Evolutionary conservation across 2,888 invertebrate genomes (phyloP), one percentile per base, ranked within the genome.

Genomic region (Hirudinaria manillensis): DNA sequence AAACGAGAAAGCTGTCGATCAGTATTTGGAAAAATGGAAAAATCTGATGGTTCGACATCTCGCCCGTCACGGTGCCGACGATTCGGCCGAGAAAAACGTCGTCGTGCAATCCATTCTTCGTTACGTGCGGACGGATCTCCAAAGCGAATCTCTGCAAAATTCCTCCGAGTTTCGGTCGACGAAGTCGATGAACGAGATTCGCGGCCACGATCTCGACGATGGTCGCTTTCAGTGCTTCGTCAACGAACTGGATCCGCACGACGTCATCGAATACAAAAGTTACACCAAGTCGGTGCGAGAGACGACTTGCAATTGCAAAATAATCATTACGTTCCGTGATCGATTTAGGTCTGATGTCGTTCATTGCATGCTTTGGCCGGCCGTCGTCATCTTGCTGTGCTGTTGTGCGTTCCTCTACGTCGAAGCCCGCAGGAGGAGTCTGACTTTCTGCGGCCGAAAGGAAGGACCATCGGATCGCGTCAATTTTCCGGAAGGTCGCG

Each of bases 351-450:
- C 70, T 21, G 77, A 79, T 74, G 79, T 79, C 72, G 77, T 80
- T 10, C 79, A 80, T 74, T 75, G 78, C 68, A 80, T 80, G 80
- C 56, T 80, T 29, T 80, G 80, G 80, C 80, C 80, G 10, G 78
- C 78, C 45, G 53, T 78, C 21, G 70, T 78, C 53, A 77, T 80
- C 38, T 66, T 77, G 70, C 36, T 78, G 67, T 79, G 80, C 73
- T 78, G 79, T 27, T 53, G 65, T 16, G 74, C 77, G 38, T 79
- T 80, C 75, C 74, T 79, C 27, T 38, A 66, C 45, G 67, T 80
- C 34, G 79, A 79, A 72, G 77, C 77, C 55, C 72, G 75, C 32
- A 70, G 79, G 45, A 74, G 79, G 24, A 68, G 70, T 21, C 70
- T 79, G 27, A 76, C 68, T 0, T 75, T 73, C 68, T 79, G 78